phyloP scores from a whole-genome alignment of 1,140 invertebrate species.

The Heterodera schachtii region DNA sequence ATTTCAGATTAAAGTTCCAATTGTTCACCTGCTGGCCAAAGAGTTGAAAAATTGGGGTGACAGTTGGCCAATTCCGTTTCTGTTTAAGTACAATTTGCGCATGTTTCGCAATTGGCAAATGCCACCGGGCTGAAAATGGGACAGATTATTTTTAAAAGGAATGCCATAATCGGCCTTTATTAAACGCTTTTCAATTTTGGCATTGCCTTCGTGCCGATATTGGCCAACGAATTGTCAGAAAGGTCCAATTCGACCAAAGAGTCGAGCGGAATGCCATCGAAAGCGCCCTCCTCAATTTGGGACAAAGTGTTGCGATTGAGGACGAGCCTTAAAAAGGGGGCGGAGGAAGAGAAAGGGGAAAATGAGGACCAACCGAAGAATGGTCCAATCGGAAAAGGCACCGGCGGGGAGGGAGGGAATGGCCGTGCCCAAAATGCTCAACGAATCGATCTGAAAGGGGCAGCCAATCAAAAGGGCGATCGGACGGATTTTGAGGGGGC shows the following conservation, averaged over 20 bases:
- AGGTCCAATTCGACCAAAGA: constrained; percentile 62
- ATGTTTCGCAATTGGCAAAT: constrained; percentile 51
- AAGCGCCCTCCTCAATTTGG: constrained; percentile 56
- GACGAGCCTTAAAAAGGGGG: constrained; percentile 38
- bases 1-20: no score
- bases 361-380: constrained; percentile 41
- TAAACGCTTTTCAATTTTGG: constrained; percentile 20
- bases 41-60: constrained; percentile 50
- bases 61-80: constrained; percentile 58
- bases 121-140: constrained; percentile 28
- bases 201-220: constrained; percentile 41
- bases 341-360: background rate
- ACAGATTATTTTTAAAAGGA: background rate
- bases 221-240: constrained; percentile 59
- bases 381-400: constrained; percentile 63
- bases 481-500: background rate
- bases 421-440: constrained; percentile 63
- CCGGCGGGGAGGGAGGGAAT: constrained; percentile 56
- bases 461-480: background rate
- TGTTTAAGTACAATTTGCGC: constrained; percentile 63
- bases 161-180: no score
- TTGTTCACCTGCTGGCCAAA: constrained; percentile 37
- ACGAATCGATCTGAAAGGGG: constrained; percentile 61
- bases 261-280: constrained; percentile 59
- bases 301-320: constrained; percentile 60